Conservation (phyloP, 2,797 vertebrate species). For the Catharus ustulatus region DNA sequence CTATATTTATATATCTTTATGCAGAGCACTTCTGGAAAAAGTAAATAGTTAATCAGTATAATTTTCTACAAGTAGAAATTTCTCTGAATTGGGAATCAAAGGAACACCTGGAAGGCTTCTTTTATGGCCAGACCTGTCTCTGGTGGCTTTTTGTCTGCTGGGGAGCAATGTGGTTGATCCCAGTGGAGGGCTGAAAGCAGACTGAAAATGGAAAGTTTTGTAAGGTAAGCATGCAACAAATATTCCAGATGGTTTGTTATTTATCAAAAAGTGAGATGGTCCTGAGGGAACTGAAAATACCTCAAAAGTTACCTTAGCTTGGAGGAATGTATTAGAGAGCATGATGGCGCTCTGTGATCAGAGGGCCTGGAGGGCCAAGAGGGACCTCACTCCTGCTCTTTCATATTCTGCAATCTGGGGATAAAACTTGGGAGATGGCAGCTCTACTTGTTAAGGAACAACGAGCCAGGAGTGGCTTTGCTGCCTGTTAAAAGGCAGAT, state of each 20-base stretch:
- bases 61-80: not conserved
- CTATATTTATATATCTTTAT: not conserved
- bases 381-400: not conserved
- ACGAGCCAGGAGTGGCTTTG: not conserved
- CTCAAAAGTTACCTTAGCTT: not conserved
- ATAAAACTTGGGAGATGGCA: not conserved
- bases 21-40: not conserved
- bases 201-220: not conserved
- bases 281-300: not conserved
- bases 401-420: not conserved
- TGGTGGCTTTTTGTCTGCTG: not conserved
- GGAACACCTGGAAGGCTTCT: not conserved
- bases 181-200: not conserved
- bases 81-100: not conserved
- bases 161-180: not conserved
- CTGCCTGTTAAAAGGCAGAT: not conserved
- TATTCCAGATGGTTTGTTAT: not conserved
- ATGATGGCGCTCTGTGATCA: not conserved
- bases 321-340: not conserved
- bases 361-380: not conserved
- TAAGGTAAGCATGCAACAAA: not conserved
- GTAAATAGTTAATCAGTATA: not conserved
- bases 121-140: not conserved
- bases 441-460: not conserved
- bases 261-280: not conserved